Percentiles rank a stretch among this genome's conserved stretches.
Evolutionary conservation across 2,797 vertebrate genomes (phyloP).

Genomic region (Syndactyla subalaris): DNA sequence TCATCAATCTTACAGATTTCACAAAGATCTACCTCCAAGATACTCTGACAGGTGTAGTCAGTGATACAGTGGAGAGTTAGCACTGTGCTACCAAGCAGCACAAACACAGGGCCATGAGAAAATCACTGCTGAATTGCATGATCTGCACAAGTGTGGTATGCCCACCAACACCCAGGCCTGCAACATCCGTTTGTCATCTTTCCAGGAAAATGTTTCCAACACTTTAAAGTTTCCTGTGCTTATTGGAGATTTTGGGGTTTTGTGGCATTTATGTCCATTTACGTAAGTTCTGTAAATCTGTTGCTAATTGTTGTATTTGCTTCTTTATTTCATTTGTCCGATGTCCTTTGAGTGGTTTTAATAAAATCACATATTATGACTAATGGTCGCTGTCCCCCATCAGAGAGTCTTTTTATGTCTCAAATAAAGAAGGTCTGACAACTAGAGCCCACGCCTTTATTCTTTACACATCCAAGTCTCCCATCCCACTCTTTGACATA

Average conservation of each 20-base stretch:
- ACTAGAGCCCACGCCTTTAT: not conserved
- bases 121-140: not conserved
- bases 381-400: not conserved
- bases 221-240: slow-evolving; percentile 23
- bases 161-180: slow-evolving; percentile 19
- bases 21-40: not conserved
- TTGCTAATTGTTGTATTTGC: slow-evolving; percentile 59
- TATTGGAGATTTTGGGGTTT: slow-evolving; percentile 16
- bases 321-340: slow-evolving; percentile 45
- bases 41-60: not conserved
- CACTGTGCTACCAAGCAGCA: not conserved
- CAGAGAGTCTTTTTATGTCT: slow-evolving; percentile 41
- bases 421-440: slow-evolving; percentile 31
- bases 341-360: slow-evolving; percentile 65
- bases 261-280: slow-evolving; percentile 56
- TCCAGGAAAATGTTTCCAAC: slow-evolving; percentile 50
- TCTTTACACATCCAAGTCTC: not conserved
- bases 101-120: not conserved
- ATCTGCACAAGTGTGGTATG: not conserved
- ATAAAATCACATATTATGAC: slow-evolving; percentile 62
- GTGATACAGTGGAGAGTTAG: not conserved
- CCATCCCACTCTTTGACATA: not conserved
- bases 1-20: not conserved
- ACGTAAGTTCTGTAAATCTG: slow-evolving; percentile 60
- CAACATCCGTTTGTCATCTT: not conserved